phyloP scores from a whole-genome alignment of 2,888 invertebrate genomes.

The Torymus aiolomorphi region DNA sequence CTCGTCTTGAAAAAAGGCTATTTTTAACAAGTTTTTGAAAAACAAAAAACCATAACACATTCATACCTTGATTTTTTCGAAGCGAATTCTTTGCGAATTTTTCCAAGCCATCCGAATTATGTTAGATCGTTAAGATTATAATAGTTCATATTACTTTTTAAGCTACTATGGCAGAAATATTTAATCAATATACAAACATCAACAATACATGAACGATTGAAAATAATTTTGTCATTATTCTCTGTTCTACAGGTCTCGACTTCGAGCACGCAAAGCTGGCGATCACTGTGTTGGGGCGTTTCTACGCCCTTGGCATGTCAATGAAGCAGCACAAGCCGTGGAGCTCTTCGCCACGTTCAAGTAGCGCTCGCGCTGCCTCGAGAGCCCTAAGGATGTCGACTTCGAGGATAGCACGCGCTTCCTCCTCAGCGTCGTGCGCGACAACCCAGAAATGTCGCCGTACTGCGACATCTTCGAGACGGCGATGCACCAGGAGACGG shows the following conservation, averaged over 20 bases:
- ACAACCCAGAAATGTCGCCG: slow-evolving; percentile 66
- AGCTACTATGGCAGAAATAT: no score
- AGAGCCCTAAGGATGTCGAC: slow-evolving; percentile 63
- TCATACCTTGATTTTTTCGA: no score
- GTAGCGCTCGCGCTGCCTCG: slow-evolving; percentile 65
- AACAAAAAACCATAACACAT: no score
- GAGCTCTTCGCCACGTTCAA: slow-evolving; percentile 67
- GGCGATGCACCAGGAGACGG: not conserved
- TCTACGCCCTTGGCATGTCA: slow-evolving; percentile 79
- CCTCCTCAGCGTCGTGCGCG: slow-evolving; percentile 59
- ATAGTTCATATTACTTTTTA: no score
- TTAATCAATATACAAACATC: no score
- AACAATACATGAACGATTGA: no score
- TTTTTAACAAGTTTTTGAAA: no score
- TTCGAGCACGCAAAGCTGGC: slow-evolving; percentile 76
- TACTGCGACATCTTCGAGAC: slow-evolving; percentile 52
- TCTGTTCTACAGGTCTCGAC: slow-evolving; percentile 73
- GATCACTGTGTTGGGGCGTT: slow-evolving; percentile 77
- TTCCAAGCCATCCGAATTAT: no score
- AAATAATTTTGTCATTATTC: not conserved
- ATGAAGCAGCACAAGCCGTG: slow-evolving; percentile 74
- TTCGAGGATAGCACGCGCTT: slow-evolving; percentile 60
- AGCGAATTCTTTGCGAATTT: no score
- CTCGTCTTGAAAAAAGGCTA: no score
- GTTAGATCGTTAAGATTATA: no score